A percentile compares a stretch with the other conserved stretches of the same genome.
These are phyloP conservation scores for Pogoniulus pusillus DNA, from an alignment of 2,797 vertebrate genomes.

Conservation along the genomic window DNA sequence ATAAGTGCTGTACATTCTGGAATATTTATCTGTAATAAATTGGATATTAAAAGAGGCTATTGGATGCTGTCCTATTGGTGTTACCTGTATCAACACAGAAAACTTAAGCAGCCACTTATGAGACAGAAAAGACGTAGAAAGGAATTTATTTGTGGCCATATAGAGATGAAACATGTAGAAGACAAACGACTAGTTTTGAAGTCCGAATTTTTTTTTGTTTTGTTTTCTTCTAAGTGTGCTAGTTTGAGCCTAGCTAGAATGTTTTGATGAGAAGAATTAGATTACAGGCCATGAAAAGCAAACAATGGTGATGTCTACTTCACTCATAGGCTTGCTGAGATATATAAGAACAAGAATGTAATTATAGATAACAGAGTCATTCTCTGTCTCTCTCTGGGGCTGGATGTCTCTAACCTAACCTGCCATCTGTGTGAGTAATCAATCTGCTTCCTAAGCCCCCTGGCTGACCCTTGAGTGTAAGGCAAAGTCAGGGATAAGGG, in stretches of 20 bases:
- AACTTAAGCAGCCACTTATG: conserved; percentile 48
- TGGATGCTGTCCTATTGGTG: conserved; percentile 8
- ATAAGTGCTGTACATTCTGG: conserved; percentile 29
- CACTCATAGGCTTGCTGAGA: too few species aligned
- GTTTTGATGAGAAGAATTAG: too few species aligned
- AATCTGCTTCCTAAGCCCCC: too few species aligned
- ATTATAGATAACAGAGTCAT: too few species aligned
- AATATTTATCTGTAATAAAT: conserved; percentile 56
- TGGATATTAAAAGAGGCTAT: neutral
- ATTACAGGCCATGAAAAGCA: too few species aligned
- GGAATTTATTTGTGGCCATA: neutral
- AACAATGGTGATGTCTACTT: too few species aligned
- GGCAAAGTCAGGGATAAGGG: too few species aligned
- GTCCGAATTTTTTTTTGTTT: neutral
- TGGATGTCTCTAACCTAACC: too few species aligned
- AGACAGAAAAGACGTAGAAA: conserved; percentile 1
- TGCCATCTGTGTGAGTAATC: too few species aligned
- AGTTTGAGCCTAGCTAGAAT: neutral
- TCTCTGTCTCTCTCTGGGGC: too few species aligned
- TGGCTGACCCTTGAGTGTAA: too few species aligned
- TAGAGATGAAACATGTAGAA: neutral
- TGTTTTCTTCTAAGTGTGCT: conserved; percentile 18
- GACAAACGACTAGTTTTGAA: neutral
- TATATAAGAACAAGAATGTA: too few species aligned
- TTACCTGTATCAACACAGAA: conserved; percentile 16